Evolutionary conservation across 2,113 vertebrate species (phyloP).

Genomic region (Pituophis catenifer): DNA sequence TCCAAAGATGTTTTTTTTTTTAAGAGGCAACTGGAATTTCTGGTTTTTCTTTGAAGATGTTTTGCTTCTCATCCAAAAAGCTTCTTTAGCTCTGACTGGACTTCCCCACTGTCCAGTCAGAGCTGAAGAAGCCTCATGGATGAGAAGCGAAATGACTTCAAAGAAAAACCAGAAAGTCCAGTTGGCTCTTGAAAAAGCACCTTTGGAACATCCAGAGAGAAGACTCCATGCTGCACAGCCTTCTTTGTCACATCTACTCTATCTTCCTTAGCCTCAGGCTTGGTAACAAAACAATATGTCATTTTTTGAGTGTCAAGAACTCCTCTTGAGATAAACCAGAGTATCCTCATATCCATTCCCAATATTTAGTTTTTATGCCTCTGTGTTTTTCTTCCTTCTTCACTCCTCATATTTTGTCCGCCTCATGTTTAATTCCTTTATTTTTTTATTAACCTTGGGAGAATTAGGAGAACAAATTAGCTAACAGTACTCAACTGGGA

Average conservation of each 20-base stretch:
- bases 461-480: neutral
- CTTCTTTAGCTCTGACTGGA: no score
- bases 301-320: neutral
- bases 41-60: no score
- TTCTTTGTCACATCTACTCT: neutral
- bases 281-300: neutral
- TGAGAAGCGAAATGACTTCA: no score
- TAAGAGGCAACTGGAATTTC: no score
- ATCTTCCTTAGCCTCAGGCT: neutral
- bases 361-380: neutral
- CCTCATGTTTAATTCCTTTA: neutral
- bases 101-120: no score
- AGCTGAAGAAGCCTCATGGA: no score
- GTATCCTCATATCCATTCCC: neutral
- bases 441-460: constrained; percentile 18
- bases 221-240: neutral
- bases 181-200: no score
- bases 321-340: neutral
- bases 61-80: no score
- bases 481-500: neutral
- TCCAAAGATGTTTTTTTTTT: no score
- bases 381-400: neutral
- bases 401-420: neutral
- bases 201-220: neutral
- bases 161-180: no score